Evolutionary conservation across 2,797 vertebrate species (phyloP).

Genomic region (Paramormyrops hopkinsi): DNA sequence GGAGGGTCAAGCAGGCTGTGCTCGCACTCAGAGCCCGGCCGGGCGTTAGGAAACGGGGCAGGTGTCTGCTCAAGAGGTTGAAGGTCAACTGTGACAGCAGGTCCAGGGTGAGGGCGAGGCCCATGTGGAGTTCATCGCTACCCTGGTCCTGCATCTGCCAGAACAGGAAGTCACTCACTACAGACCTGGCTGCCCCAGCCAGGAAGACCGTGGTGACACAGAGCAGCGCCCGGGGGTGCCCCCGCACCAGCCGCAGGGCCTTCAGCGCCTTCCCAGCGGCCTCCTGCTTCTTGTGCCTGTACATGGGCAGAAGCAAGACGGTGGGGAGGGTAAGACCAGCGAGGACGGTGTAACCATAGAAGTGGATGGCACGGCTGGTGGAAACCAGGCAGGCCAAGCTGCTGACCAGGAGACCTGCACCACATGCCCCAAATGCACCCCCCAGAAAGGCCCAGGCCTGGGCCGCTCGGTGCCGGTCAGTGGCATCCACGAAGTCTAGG

Average conservation of each 20-base stretch:
- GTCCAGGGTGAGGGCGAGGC: constrained; percentile 55
- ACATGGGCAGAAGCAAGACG: constrained; percentile 60
- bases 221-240: constrained; percentile 60
- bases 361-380: constrained; percentile 46
- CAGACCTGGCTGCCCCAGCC: constrained; percentile 47
- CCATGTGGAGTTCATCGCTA: constrained; percentile 74
- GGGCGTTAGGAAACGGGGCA: constrained; percentile 58
- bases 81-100: constrained; percentile 65
- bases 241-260: constrained; percentile 60
- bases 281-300: constrained; percentile 51
- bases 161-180: constrained; percentile 71
- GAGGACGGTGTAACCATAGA: constrained; percentile 62
- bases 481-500: constrained; percentile 76
- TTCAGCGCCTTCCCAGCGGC: constrained; percentile 51
- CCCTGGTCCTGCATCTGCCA: constrained; percentile 81
- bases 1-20: constrained; percentile 51
- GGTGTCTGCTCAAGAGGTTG: constrained; percentile 34
- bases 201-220: constrained; percentile 60
- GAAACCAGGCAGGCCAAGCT: constrained; percentile 56
- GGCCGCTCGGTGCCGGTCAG: constrained; percentile 58
- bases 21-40: constrained; percentile 49
- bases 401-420: constrained; percentile 60
- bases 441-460: constrained; percentile 68
- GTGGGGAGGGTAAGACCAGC: constrained; percentile 45
- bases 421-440: constrained; percentile 54